A percentile compares a stretch with the other conserved stretches of the same genome.
These are phyloP conservation scores for Pitangus sulphuratus DNA, from an alignment of 2,797 vertebrate species.

Conservation along the genomic window DNA sequence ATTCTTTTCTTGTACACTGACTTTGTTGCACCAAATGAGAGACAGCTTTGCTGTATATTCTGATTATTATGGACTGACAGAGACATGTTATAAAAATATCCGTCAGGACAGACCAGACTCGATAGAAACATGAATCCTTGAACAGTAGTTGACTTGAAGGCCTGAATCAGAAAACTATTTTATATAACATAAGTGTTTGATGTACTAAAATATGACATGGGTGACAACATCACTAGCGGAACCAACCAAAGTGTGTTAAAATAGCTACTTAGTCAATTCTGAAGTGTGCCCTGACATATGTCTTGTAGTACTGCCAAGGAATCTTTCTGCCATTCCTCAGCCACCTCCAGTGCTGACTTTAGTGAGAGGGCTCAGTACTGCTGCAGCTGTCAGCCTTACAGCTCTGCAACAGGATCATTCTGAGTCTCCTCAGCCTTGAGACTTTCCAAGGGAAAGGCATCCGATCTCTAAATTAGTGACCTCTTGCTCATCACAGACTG, in stretches of 20 bases:
- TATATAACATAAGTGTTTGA: neutral
- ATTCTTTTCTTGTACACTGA: neutral
- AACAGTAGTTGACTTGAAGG: neutral
- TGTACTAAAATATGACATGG: neutral
- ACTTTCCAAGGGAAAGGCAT: neutral
- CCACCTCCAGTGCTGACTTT: neutral
- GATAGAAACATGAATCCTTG: neutral
- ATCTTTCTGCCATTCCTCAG: neutral
- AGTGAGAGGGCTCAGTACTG: neutral
- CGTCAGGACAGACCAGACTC: neutral
- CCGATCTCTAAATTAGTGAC: neutral
- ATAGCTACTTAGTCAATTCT: neutral
- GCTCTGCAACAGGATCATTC: neutral
- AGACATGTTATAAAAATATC: neutral
- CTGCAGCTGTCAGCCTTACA: neutral
- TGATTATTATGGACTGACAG: neutral
- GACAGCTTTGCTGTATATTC: neutral
- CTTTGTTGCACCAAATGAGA: neutral
- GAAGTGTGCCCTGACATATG: neutral
- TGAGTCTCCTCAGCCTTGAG: neutral
- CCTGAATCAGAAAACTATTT: constrained; percentile 19
- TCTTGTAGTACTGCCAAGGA: neutral
- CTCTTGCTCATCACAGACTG: neutral
- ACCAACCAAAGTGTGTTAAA: neutral
- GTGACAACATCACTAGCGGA: neutral